These are phyloP conservation scores for Mythimna lalbum DNA, from an alignment of 2,888 invertebrate species.

Conservation along the genomic window DNA sequence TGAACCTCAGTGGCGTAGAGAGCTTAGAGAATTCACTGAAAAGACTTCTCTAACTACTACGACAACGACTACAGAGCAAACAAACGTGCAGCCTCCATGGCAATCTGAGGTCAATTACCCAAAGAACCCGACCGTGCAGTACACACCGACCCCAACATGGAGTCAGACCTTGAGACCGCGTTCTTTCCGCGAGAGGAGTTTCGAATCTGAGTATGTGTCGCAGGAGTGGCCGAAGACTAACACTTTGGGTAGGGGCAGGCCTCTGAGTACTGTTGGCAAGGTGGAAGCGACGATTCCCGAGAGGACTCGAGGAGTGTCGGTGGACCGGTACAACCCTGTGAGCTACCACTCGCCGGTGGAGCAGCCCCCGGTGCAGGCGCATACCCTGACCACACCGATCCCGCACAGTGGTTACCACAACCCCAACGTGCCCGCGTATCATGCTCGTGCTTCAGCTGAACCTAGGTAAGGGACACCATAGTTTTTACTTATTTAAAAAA, in stretches of 20 bases:
- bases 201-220: conserved; percentile 84
- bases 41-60: conserved; percentile 80
- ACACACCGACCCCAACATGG: conserved; percentile 85
- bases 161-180: conserved; percentile 87
- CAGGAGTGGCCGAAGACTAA: conserved; percentile 86
- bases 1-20: conserved; percentile 88
- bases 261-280: conserved; percentile 82
- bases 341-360: conserved; percentile 84
- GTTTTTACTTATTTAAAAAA: background rate
- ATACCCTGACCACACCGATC: conserved; percentile 84
- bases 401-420: conserved; percentile 83
- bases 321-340: conserved; percentile 86
- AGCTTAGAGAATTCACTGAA: conserved; percentile 87
- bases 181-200: conserved; percentile 86
- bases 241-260: conserved; percentile 84
- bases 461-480: conserved; percentile 75
- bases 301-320: conserved; percentile 84
- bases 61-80: conserved; percentile 76
- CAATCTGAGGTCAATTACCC: conserved; percentile 80
- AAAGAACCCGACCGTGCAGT: conserved; percentile 75
- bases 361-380: conserved; percentile 86
- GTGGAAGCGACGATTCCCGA: conserved; percentile 76
- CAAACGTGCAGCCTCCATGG: conserved; percentile 84
- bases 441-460: conserved; percentile 87
- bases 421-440: conserved; percentile 88